Base-by-base conservation (phyloP, 2,888 invertebrate genomes). In the Drosophila atroscutellata region DNA sequence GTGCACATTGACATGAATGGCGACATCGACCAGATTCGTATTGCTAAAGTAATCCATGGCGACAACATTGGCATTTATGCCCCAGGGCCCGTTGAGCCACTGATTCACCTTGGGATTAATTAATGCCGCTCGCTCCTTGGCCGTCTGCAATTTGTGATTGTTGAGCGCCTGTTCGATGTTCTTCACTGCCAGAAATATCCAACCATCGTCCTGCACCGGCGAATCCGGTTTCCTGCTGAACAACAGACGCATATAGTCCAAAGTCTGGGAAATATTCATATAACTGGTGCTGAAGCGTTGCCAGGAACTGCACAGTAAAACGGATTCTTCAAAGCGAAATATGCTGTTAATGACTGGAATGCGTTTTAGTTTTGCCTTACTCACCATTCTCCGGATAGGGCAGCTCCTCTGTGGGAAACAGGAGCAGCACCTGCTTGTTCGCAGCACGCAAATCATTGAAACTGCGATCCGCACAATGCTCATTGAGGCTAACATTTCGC, bases 31-130 rank as follows among this genome's bases (percentile, higher is more conserved):
- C 36, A 97, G 94, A 90, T 96, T 96, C 51, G 95, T 96, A 24
- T 95, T 95, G 72, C 96, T 93, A 87, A 96, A 96, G 91, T 95
- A 97, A 92, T 97, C 97, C 8, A 95, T 94, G 1, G 96, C 95
- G 3, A 97, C 94, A 32, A 96, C 95, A 91, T 96, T 97, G 13
- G 95, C 95, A 62, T 94, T 94, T 18, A 94, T 92, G 52, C 95
- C 94, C 96, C 96, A 96, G 47, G 94, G 94, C 8, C 95, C 95
- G 58, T 94, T 91, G 26, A 97, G 94, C 94, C 96, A 96, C 36
- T 94, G 93, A 0, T 95, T 95, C 0, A 97, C 94, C 85, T 96
- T 95, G 42, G 95, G 94, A 92, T 97, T 97, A 18, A 92, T 86
- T 13, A 81, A 69, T 1, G 85, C 81, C 0, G 93, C 92, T 18